Percentiles rank a stretch among this genome's conserved stretches.
Evolutionary conservation across 2,888 invertebrate species (phyloP).

Genomic region (Lycia hirtaria): DNA sequence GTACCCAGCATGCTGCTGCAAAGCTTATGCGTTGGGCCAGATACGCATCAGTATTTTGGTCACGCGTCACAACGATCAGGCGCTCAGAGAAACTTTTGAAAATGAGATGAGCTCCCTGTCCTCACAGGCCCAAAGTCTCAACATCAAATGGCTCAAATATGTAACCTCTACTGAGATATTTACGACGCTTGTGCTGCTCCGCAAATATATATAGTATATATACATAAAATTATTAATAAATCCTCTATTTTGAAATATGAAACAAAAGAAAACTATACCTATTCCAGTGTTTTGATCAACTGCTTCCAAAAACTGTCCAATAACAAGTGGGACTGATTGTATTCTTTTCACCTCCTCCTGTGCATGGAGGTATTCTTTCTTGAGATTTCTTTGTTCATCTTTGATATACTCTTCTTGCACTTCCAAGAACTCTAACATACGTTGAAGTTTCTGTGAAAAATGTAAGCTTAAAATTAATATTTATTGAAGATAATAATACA

Average conservation of each 20-base stretch:
- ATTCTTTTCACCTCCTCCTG: constrained; percentile 99
- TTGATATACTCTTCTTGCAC: constrained; percentile 99
- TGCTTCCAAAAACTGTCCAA: constrained; percentile 99
- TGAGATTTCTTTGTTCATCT: constrained; percentile 99
- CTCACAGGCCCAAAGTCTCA: no score
- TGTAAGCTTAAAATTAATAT: background rate
- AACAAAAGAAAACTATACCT: constrained; percentile 55
- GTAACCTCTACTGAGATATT: no score
- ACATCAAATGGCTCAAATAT: no score
- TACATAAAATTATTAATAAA: no score
- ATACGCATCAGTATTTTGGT: no score
- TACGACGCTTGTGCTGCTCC: no score
- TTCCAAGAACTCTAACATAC: constrained; percentile 98
- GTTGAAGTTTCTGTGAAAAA: constrained; percentile 93
- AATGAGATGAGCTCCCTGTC: no score
- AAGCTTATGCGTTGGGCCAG: no score
- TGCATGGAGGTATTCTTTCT: constrained; percentile 99
- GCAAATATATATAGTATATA: no score
- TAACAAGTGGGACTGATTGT: constrained; percentile 99
- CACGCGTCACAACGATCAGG: no score
- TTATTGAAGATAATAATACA: background rate
- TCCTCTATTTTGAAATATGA: background rate
- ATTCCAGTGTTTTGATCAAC: constrained; percentile 99
- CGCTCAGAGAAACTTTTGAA: no score
- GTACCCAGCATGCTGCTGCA: no score